Percentiles rank a stretch among this genome's conserved stretches.
phyloP scores from a whole-genome alignment of 2,113 vertebrate species.

The Myiozetetes cayanensis region DNA sequence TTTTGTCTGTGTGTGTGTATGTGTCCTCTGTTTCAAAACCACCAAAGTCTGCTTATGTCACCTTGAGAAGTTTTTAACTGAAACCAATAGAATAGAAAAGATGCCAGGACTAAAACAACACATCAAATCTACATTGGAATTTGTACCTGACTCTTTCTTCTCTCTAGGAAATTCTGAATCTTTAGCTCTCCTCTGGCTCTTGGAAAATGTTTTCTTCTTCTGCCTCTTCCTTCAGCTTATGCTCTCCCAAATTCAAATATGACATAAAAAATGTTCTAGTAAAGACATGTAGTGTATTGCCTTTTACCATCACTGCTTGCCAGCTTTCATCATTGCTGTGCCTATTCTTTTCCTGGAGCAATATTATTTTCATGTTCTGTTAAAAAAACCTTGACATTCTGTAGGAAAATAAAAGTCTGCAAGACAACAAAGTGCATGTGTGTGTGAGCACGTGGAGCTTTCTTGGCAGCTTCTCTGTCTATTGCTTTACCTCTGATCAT shows the following conservation, averaged over 20 bases:
- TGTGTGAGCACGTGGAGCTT: neutral
- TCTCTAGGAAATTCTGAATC: neutral
- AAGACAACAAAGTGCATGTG: neutral
- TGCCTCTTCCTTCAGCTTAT: neutral
- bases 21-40: neutral
- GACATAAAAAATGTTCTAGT: neutral
- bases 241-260: neutral
- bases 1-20: neutral
- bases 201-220: neutral
- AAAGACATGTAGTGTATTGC: neutral
- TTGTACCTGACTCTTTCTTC: neutral
- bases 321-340: neutral
- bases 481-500: slow-evolving; percentile 9
- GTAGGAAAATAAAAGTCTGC: neutral
- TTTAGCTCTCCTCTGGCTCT: neutral
- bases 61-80: neutral
- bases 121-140: neutral
- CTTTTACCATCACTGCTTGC: slow-evolving; percentile 8
- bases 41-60: neutral
- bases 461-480: neutral
- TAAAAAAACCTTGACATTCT: neutral
- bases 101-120: neutral
- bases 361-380: slow-evolving; percentile 38
- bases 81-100: neutral
- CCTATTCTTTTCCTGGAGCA: neutral